Conservation (phyloP, 2,888 invertebrate species). For the Junonia oenone region DNA sequence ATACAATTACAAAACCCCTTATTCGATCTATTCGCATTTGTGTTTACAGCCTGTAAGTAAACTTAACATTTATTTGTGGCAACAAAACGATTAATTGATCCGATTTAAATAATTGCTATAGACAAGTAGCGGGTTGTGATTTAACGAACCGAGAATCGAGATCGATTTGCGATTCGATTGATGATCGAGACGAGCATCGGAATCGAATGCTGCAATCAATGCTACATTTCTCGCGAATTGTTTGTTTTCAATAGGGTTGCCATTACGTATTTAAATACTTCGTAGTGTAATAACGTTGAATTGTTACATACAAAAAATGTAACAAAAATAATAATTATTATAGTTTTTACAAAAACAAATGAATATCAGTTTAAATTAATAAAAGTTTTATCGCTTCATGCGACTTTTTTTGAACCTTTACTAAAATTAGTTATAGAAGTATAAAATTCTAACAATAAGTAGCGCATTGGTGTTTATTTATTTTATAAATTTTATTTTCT, state of each 20-base stretch:
- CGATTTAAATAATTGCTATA: conserved; percentile 29
- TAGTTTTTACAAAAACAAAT: too few species aligned
- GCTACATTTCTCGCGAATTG: conserved; percentile 12
- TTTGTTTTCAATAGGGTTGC: conserved; percentile 9
- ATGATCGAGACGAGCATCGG: conserved; percentile 15
- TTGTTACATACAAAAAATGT: too few species aligned
- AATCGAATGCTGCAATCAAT: conserved; percentile 7
- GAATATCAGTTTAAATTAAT: too few species aligned
- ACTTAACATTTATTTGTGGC: background rate
- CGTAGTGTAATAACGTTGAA: too few species aligned
- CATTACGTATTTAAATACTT: background rate
- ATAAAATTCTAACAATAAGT: too few species aligned
- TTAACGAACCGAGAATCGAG: conserved; percentile 18
- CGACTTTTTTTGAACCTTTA: too few species aligned
- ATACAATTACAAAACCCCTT: too few species aligned
- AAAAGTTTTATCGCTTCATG: background rate
- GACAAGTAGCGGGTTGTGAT: background rate
- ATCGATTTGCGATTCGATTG: conserved; percentile 25
- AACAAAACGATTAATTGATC: background rate
- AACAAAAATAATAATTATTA: too few species aligned
- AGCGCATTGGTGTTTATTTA: too few species aligned
- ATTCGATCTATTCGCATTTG: background rate
- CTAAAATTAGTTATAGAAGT: too few species aligned
- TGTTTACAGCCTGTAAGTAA: background rate
- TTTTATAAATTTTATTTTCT: too few species aligned